Conservation (phyloP, 2,888 invertebrate species). For the Acronicta leporina region DNA sequence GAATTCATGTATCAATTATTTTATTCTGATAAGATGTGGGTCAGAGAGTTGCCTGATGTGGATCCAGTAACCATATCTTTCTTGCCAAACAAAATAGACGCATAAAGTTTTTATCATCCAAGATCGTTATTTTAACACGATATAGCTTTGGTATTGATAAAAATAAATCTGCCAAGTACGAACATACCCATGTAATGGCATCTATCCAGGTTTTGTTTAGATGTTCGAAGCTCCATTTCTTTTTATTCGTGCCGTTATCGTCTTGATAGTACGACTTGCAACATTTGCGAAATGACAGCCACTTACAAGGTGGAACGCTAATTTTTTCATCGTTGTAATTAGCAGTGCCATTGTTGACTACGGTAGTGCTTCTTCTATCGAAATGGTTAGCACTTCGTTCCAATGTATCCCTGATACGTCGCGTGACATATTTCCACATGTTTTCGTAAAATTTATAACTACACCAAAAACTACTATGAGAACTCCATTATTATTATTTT, state of each 20-base stretch:
- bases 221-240: conserved; percentile 81
- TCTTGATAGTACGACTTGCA: conserved; percentile 62
- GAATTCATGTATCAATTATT: too few species aligned
- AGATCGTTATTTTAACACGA: too few species aligned
- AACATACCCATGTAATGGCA: conserved; percentile 87
- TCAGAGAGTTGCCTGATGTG: too few species aligned
- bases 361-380: conserved; percentile 81
- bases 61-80: too few species aligned
- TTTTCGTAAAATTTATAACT: conserved; percentile 42
- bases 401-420: conserved; percentile 84
- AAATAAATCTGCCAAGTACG: conserved; percentile 37
- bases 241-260: conserved; percentile 75
- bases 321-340: conserved; percentile 69
- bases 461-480: conserved; percentile 18
- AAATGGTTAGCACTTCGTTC: conserved; percentile 85
- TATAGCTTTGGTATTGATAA: conserved; percentile 3
- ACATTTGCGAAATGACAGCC: conserved; percentile 72
- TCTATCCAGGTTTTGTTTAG: conserved; percentile 83
- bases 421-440: conserved; percentile 89
- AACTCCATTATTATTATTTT: conserved; percentile 40
- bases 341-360: conserved; percentile 70
- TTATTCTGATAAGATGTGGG: too few species aligned
- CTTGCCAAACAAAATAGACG: too few species aligned
- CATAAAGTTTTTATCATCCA: too few species aligned
- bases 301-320: conserved; percentile 60